Base-by-base conservation (phyloP, 2,113 vertebrate species). In the Diphyllodes magnificus region DNA sequence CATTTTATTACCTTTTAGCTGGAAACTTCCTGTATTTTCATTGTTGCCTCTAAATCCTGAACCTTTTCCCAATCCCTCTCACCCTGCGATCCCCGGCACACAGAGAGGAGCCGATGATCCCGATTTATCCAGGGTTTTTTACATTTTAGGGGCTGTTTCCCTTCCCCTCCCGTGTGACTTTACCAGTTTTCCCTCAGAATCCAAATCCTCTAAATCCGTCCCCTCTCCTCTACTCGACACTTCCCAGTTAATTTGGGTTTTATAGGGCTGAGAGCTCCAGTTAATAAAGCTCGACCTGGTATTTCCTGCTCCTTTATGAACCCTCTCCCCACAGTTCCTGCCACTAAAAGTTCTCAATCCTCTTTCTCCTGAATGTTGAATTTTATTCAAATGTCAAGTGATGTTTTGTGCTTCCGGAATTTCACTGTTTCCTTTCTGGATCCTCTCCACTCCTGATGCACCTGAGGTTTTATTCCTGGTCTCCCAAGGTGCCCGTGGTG, bases 51-150 rank as follows among this genome's bases (percentile, higher is more conserved):
- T 56, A 31, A 56, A 63, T 61, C 42, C 68, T 9, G 12, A 39
- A 33, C 31, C 22, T 71, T 54, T 66, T 45, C 24, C 56, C 39
- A 50, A 0, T 76, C 22, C 15, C 49, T 8, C 33, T 9, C n/a
- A 11, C 30, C 42, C 39, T 37, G 12, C 0, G 4, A 4, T 17
- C 1, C 1, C 56, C 6, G 7, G 61, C 39, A 6, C 33, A 9
- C 2, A 2, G 56, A 23, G 73, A 40, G 50, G 49, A 86, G 51
- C 66, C 4, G 13, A 7, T 13, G 42, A 45, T 30, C 33, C 42
- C 45, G 33, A 22, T 33, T 37, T 68, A 16, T 39, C 50, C 18
- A 7, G 30, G 7, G 1, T 17, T 56, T 18, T 75, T 37, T 35
- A 33, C 18, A 2, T 1, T 1, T 30, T 49, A 15, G 73, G 44